Percentiles rank a stretch among this genome's conserved stretches.
Conservation (phyloP, 2,797 vertebrate genomes). For the Hirundo rustica region DNA sequence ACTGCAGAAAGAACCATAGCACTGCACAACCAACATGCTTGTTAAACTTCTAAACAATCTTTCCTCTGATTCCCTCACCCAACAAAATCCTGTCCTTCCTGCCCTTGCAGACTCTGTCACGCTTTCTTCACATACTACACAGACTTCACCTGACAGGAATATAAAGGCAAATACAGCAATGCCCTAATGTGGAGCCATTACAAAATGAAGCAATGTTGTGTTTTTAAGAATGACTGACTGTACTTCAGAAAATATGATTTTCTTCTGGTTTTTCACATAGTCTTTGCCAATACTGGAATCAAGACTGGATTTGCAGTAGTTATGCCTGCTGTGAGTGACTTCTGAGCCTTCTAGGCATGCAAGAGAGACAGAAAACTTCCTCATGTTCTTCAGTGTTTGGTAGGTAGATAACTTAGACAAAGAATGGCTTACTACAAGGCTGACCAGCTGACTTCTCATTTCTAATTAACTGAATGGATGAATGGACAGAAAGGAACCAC, state of each 20-base stretch:
- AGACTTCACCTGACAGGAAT: neutral
- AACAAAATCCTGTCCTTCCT: neutral
- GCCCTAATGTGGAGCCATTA: neutral
- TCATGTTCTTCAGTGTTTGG: neutral
- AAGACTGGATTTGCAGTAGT: neutral
- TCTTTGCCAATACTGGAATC: neutral
- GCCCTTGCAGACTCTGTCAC: neutral
- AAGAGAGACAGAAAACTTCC: neutral
- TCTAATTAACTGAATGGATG: neutral
- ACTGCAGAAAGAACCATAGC: neutral
- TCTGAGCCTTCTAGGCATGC: neutral
- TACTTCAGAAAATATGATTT: neutral
- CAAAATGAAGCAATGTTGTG: neutral
- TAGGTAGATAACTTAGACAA: neutral
- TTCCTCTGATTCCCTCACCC: neutral
- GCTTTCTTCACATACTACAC: neutral
- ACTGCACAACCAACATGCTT: neutral
- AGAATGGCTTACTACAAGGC: neutral
- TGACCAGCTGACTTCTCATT: neutral
- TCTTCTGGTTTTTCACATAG: neutral
- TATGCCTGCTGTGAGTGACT: neutral
- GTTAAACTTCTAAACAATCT: neutral
- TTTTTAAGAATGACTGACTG: neutral
- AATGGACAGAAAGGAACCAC: neutral
- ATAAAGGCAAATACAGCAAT: neutral